Percentiles rank a stretch among this genome's conserved stretches.
phyloP scores from a whole-genome alignment of 2,797 vertebrate species.

The Oceanodroma leucorhoa region DNA sequence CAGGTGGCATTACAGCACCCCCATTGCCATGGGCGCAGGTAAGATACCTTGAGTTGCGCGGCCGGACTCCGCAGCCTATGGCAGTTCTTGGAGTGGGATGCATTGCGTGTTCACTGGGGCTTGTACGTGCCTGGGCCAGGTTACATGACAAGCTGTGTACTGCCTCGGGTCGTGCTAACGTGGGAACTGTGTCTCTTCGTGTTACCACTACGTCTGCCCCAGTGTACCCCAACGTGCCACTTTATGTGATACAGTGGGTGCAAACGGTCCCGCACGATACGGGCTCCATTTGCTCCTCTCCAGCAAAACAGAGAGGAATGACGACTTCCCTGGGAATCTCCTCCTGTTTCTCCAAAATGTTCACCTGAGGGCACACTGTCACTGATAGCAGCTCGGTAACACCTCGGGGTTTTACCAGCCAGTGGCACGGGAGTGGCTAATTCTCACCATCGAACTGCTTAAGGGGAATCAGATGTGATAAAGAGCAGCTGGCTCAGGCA shows the following conservation, averaged over 20 bases:
- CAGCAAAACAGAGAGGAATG: background rate
- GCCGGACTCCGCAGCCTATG: background rate
- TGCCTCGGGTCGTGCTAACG: background rate
- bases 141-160: background rate
- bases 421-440: background rate
- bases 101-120: background rate
- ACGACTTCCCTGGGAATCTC: background rate
- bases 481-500: background rate
- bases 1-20: background rate
- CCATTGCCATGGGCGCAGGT: background rate
- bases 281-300: background rate
- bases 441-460: background rate
- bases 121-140: background rate
- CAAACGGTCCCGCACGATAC: rapidly evolving
- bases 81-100: background rate
- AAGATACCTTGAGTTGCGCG: background rate
- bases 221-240: background rate
- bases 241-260: background rate
- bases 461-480: background rate
- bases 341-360: background rate
- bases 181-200: background rate
- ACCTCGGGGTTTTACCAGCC: background rate
- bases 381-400: background rate
- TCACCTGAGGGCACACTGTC: background rate
- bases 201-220: background rate